These are phyloP conservation scores for Galaxea fascicularis DNA, from an alignment of 92 coral and sea anemone genomes.

Conservation along the genomic window DNA sequence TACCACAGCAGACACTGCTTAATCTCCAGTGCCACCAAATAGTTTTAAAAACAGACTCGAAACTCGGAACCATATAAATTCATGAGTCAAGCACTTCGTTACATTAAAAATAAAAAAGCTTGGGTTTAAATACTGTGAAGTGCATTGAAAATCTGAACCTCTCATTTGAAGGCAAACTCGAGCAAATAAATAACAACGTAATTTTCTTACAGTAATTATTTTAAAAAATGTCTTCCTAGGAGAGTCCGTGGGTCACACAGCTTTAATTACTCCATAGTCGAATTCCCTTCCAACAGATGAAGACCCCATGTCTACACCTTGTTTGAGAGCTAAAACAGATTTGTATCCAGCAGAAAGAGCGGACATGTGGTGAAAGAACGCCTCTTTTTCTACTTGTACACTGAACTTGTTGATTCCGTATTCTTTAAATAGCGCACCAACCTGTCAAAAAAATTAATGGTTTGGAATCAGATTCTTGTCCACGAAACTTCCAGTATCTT, in stretches of 20 bases:
- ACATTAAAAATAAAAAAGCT: neutral
- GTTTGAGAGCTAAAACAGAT: conserved; percentile 92
- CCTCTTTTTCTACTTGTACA: conserved; percentile 96
- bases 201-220: neutral
- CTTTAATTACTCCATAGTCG: conserved; percentile 80
- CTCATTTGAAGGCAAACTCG: conserved; percentile 3
- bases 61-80: neutral
- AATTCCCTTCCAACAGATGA: conserved; percentile 67
- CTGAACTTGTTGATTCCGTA: conserved; percentile 82
- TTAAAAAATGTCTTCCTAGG: neutral
- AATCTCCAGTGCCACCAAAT: no score
- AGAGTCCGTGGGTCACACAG: conserved; percentile 51
- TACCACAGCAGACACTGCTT: no score
- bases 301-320: conserved; percentile 80
- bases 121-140: neutral
- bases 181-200: conserved; percentile 24
- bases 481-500: no score
- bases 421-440: conserved; percentile 88
- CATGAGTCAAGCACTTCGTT: neutral
- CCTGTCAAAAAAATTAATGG: conserved; percentile 51
- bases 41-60: neutral
- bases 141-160: neutral
- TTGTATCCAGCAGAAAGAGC: conserved; percentile 98
- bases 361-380: conserved; percentile 97
- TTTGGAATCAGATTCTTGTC: neutral